These are phyloP conservation scores for Siderastrea siderea DNA, from an alignment of 92 coral and sea anemone species.

Conservation along the genomic window DNA sequence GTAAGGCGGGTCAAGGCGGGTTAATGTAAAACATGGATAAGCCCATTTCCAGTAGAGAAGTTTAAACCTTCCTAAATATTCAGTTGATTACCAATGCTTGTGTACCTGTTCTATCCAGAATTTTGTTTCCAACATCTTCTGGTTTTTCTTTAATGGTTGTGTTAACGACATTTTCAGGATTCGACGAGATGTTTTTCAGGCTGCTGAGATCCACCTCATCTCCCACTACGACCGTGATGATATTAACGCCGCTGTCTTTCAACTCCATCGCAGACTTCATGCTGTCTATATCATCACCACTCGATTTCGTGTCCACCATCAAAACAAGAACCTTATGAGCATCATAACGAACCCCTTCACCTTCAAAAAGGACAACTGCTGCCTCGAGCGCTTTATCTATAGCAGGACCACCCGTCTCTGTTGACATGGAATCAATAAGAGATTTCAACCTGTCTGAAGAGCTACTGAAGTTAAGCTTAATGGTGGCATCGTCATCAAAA, in stretches of 20 bases:
- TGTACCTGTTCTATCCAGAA: conserved; percentile 57
- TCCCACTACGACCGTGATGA: conserved; percentile 74
- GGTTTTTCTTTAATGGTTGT: conserved; percentile 72
- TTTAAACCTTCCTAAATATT: neutral
- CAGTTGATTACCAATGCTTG: neutral
- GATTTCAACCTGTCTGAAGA: conserved; percentile 53
- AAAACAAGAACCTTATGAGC: conserved; percentile 89
- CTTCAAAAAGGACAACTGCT: conserved; percentile 70
- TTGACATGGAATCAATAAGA: conserved; percentile 35
- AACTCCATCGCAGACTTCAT: conserved; percentile 58
- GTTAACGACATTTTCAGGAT: conserved; percentile 61
- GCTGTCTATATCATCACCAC: conserved; percentile 55
- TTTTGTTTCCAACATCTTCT: conserved; percentile 66
- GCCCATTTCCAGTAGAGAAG: neutral
- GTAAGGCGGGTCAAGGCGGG: too few relatives aligned
- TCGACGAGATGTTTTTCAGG: conserved; percentile 38
- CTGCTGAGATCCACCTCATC: conserved; percentile 49
- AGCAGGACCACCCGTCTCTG: conserved; percentile 67
- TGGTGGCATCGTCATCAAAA: conserved; percentile 62
- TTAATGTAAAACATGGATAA: neutral
- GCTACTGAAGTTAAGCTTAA: conserved; percentile 35
- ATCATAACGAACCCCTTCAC: conserved; percentile 74
- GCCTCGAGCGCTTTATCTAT: conserved; percentile 73
- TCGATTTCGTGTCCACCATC: conserved; percentile 81
- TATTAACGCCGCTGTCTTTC: conserved; percentile 52